A percentile compares a stretch with the other conserved stretches of the same genome.
These are phyloP conservation scores for Mesorhabditis sp. DNA, from an alignment of 2,888 invertebrate genomes.

Conservation along the genomic window DNA sequence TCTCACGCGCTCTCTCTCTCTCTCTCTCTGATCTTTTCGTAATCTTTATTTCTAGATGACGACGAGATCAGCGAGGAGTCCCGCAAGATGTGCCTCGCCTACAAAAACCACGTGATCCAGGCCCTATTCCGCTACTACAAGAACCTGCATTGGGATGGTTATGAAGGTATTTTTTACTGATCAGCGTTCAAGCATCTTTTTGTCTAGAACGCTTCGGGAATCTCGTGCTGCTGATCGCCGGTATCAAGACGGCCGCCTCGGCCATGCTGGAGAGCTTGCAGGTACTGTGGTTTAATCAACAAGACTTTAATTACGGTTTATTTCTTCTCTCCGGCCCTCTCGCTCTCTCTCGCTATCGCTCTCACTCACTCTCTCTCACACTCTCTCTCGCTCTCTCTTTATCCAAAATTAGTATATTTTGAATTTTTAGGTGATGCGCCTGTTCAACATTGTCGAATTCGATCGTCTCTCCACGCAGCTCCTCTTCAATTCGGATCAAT, in stretches of 20 bases:
- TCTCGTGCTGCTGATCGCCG: conserved; percentile 44
- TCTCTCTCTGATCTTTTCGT: not conserved
- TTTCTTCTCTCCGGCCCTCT: not conserved
- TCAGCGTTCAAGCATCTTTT: not conserved
- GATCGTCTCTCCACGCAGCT: conserved; percentile 54
- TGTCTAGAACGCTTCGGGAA: conserved; percentile 46
- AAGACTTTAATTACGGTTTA: not conserved
- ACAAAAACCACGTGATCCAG: conserved; percentile 41
- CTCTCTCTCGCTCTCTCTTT: not conserved
- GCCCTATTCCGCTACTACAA: conserved; percentile 49
- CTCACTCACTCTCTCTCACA: not conserved
- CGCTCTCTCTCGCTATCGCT: not conserved
- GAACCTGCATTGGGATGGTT: conserved; percentile 22
- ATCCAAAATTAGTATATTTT: not conserved
- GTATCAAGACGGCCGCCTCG: conserved; percentile 45
- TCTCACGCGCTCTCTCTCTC: too few species aligned
- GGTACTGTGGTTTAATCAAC: conserved; percentile 11
- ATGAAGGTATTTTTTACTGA: conserved; percentile 21
- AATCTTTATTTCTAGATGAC: conserved; percentile 27
- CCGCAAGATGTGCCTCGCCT: conserved; percentile 25
- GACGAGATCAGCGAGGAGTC: conserved; percentile 36
- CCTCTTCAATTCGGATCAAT: conserved; percentile 40
- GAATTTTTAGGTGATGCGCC: conserved; percentile 44
- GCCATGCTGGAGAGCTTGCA: conserved; percentile 49
- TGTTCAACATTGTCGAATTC: conserved; percentile 54